Base-by-base conservation (phyloP, 1,140 invertebrate species). In the Mesaphorura yosii region DNA sequence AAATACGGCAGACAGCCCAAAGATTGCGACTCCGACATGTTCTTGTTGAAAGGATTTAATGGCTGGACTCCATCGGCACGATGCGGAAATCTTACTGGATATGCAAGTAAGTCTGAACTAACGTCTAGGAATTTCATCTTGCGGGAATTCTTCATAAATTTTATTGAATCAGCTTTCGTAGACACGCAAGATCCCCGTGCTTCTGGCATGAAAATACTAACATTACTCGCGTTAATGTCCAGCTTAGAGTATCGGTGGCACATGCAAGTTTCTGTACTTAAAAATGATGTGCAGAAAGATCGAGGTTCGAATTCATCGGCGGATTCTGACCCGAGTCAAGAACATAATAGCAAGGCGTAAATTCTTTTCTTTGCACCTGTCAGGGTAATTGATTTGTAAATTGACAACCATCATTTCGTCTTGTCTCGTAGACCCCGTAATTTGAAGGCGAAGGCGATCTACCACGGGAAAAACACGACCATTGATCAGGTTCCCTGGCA, bases 81-180 rank as follows among this genome's bases (percentile, higher is more conserved):
- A 34, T 55, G 53, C 40, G 53, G 53, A 41, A 55, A 49, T 25
- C 39, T 55, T 15, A 55, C 37, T 31, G 47, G 47, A 4, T 55
- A 55, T 44, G 29, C 46, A 5, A 29, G 46, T 28, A 12, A 31
- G 46, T 15, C 19, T 17, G 37, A 5, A 48, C 20, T 12, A 46
- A 5, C 5, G 12, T 37, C 12, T 37, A 12, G 17, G 17, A 46
- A 46, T 7, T 4, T 27, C 23, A 6, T 46, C 29, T 7, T 46
- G 10, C 6, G 5, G 29, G 19, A 46, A 26, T 46, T 46, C 7
- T 19, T 42, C 6, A 17, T 42, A 19, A 42, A 19, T 42, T 42
- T 42, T 7, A n/a, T 10, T 46, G 7, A 27, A 27, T 46, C 44
- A 46, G 44, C 44, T 19, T 27, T 25, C 19, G 17, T 37, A 12